A percentile compares a stretch with the other conserved stretches of the same genome.
Conservation (phyloP, 2,113 vertebrate genomes). For the Diphyllodes magnificus region DNA sequence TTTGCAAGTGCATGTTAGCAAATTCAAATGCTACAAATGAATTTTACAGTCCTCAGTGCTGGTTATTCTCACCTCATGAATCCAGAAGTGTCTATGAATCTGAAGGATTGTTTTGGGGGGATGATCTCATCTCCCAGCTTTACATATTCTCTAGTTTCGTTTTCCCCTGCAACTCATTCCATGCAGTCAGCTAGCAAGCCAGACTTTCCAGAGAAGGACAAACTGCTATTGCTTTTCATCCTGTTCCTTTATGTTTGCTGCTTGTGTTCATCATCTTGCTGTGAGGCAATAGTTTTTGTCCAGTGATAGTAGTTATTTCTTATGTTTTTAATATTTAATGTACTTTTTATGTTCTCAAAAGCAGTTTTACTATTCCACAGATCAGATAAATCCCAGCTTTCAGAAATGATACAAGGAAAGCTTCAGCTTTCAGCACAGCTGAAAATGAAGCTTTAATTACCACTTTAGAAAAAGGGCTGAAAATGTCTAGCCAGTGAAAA, state of each 20-base stretch:
- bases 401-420: background rate
- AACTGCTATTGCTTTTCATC: constrained; percentile 1
- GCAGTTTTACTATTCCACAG: background rate
- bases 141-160: constrained; percentile 62
- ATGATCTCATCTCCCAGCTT: constrained; percentile 71
- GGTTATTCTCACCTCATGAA: constrained; percentile 70
- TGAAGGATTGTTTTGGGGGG: constrained; percentile 48
- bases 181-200: constrained; percentile 21
- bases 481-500: constrained; percentile 27
- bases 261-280: background rate
- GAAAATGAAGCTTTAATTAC: constrained; percentile 51
- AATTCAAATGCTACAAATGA: constrained; percentile 56
- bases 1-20: constrained; percentile 45
- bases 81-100: constrained; percentile 65
- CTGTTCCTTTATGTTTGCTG: constrained; percentile 15
- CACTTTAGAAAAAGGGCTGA: constrained; percentile 22
- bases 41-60: constrained; percentile 53
- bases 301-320: background rate
- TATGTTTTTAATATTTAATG: background rate
- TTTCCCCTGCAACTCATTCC: constrained; percentile 47
- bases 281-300: background rate
- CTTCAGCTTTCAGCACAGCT: constrained; percentile 9
- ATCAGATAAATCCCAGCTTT: background rate
- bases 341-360: background rate
- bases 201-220: constrained; percentile 49